These are phyloP conservation scores for Oncopeltus fasciatus DNA, from an alignment of 1,140 invertebrate genomes.

Conservation along the genomic window DNA sequence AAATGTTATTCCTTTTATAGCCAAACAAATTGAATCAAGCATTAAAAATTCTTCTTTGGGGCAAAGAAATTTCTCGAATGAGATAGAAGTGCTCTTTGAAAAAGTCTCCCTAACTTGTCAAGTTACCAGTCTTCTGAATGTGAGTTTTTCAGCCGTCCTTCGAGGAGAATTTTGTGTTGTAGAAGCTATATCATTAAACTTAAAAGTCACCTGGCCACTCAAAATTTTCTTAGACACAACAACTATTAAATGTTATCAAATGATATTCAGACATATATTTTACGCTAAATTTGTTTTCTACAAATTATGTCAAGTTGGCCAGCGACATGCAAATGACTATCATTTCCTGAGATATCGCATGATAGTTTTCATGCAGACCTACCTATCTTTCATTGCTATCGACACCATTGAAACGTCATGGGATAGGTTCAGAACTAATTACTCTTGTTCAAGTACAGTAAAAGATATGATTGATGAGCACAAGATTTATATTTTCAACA, in stretches of 20 bases:
- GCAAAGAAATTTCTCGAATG: neutral
- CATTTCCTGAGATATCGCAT: neutral
- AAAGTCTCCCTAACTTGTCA: neutral
- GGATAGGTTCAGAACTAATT: neutral
- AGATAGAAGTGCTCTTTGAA: neutral
- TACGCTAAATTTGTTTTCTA: neutral
- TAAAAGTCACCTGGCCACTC: neutral
- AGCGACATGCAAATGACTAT: too few relatives aligned
- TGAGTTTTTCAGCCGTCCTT: neutral
- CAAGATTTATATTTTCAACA: neutral
- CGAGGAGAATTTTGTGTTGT: neutral
- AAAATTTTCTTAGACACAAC: neutral
- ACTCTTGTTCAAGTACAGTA: neutral
- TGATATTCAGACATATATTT: conserved; percentile 3
- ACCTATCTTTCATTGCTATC: neutral
- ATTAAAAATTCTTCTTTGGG: neutral
- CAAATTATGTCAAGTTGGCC: neutral
- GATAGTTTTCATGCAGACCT: neutral
- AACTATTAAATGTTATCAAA: neutral
- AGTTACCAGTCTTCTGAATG: neutral
- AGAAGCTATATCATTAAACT: neutral
- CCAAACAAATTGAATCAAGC: neutral
- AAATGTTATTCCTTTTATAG: neutral
- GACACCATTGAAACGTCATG: neutral
- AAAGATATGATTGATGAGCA: neutral